Evolutionary conservation across 2,113 vertebrate species (phyloP).

Genomic region (Dermatemys mawii): DNA sequence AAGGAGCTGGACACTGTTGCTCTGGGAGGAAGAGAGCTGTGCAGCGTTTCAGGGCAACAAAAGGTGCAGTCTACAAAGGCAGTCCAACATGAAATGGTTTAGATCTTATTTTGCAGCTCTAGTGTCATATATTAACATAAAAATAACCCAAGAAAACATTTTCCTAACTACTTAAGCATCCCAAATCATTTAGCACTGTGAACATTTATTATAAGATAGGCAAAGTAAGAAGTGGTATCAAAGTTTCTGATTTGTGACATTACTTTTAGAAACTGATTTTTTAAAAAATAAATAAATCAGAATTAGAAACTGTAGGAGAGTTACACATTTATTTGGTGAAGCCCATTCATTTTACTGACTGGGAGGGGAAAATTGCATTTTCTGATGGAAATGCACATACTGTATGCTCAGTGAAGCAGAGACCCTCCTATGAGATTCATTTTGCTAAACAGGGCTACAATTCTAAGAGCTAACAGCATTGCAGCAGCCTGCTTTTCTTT

Average conservation of each 20-base stretch:
- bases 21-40: slow-evolving; percentile 68
- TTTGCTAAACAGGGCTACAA: not conserved
- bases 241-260: slow-evolving; percentile 51
- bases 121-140: slow-evolving; percentile 61
- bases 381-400: slow-evolving; percentile 69
- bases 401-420: slow-evolving; percentile 45
- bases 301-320: slow-evolving; percentile 9
- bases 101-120: slow-evolving; percentile 84
- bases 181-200: slow-evolving; percentile 56
- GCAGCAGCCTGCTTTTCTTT: slow-evolving; percentile 63
- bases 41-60: slow-evolving; percentile 49
- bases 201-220: slow-evolving; percentile 46
- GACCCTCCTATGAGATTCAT: slow-evolving; percentile 6
- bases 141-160: slow-evolving; percentile 74
- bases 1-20: slow-evolving; percentile 63
- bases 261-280: slow-evolving; percentile 40
- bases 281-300: not conserved
- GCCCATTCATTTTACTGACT: slow-evolving; percentile 52
- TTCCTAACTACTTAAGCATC: slow-evolving; percentile 77
- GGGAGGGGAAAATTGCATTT: slow-evolving; percentile 34
- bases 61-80: slow-evolving; percentile 56
- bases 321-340: slow-evolving; percentile 38
- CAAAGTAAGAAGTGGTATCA: slow-evolving; percentile 72
- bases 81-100: slow-evolving; percentile 72
- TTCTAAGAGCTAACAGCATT: slow-evolving; percentile 59